Evolutionary conservation across 1,140 invertebrate genomes (phyloP).

Genomic region (Mylabris phalerata): DNA sequence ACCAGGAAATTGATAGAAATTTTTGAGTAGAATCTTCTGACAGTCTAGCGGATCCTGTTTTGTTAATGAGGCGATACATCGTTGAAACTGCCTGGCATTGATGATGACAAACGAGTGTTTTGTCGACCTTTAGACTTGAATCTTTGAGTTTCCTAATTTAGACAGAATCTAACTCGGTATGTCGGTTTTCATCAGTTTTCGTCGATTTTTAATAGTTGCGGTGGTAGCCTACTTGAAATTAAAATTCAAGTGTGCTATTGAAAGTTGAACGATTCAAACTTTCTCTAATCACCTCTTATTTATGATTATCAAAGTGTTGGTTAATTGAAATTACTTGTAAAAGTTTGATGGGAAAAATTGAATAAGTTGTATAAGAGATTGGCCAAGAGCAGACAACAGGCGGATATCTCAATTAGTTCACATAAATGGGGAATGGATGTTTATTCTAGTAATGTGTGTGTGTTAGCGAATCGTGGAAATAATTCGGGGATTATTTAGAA

Average conservation of each 20-base stretch:
- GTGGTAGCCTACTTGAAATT: no score
- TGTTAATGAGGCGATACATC: conserved; percentile 14
- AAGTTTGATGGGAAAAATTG: conserved; percentile 1
- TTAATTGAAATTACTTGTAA: conserved; percentile 7
- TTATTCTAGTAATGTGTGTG: conserved; percentile 2
- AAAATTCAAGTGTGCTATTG: not conserved
- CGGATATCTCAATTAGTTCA: conserved; percentile 7
- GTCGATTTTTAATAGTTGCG: no score
- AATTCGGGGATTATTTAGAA: conserved; percentile 18
- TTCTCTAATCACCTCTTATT: not conserved
- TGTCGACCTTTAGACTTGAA: conserved; percentile 1
- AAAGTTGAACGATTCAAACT: conserved; percentile 1
- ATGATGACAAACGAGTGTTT: conserved; percentile 15
- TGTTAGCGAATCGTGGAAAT: conserved; percentile 12
- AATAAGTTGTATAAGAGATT: conserved; percentile 5
- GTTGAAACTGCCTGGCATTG: conserved; percentile 9
- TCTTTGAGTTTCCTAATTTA: not conserved
- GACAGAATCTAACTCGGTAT: not conserved
- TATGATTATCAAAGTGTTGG: not conserved
- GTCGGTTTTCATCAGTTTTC: no score
- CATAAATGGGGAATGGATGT: conserved; percentile 2
- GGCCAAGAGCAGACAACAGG: not conserved
- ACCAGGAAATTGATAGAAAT: no score
- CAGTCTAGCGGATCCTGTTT: not conserved
- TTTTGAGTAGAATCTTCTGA: no score